Evolutionary conservation across 30 jellyfish, hydroid and myxozoan species (phyloP).

Genomic region (Cassiopea andromeda): DNA sequence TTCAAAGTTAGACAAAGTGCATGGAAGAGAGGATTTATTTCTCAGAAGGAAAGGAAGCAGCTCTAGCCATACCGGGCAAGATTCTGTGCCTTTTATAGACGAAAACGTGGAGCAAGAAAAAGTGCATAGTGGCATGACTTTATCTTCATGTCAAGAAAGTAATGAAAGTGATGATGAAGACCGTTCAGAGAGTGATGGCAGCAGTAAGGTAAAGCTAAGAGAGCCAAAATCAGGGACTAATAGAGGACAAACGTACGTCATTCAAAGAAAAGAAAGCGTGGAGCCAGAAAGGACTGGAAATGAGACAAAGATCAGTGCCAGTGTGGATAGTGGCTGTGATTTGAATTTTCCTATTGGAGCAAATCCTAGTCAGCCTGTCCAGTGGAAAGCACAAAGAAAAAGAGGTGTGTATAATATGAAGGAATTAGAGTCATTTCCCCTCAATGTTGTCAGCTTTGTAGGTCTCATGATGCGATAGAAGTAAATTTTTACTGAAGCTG

Average conservation of each 20-base stretch:
- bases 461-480: too few species aligned
- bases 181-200: not conserved
- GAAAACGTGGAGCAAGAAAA: not conserved
- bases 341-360: not conserved
- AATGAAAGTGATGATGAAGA: not conserved
- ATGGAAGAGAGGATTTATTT: conserved; percentile 55
- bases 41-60: conserved; percentile 43
- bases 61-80: not conserved
- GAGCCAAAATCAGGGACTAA: not conserved
- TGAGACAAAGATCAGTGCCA: not conserved
- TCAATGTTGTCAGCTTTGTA: too few species aligned
- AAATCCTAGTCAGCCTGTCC: not conserved
- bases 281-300: not conserved
- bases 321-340: not conserved
- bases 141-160: not conserved
- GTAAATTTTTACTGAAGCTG: too few species aligned
- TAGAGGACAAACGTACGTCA: not conserved
- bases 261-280: not conserved
- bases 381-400: not conserved
- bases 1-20: conserved; percentile 29
- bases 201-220: not conserved
- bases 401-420: not conserved
- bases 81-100: not conserved
- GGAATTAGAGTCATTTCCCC: not conserved
- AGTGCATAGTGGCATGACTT: not conserved